Evolutionary conservation across 2,113 vertebrate species (phyloP), one percentile per base, ranked within the genome.

Genomic region (Rhinichthys klamathensis): DNA sequence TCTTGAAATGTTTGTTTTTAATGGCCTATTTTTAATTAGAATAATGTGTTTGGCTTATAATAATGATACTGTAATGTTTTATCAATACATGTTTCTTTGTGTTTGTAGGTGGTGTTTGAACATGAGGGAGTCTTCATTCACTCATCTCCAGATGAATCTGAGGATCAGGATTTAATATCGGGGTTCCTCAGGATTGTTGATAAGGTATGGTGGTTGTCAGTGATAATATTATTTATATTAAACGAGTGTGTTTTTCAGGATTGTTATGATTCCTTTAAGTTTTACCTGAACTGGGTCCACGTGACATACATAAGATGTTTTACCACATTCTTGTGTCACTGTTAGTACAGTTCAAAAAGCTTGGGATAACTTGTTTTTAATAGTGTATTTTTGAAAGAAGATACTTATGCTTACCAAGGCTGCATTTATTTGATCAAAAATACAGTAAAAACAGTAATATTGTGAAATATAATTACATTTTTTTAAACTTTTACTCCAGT

Each of bases 91-190:
- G 13, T 84, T 35, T 51, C 23, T 70, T 32, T 21, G 78, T 49
- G 54, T 86, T 75, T 84, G 8, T 27, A 99, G 98, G 91, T 99
- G 88, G n/a, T 97, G 49, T 98, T 96, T 92, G 97, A 99, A 90
- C 96, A 96, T 12, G 97, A 98, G 87, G 97, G 97, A 6, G 96
- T 99, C 73, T 99, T 97, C 91, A 96, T 98, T 91, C 98, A 98
- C 86, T 94, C 95, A 8, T 94, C 93, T 80, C 93, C 91, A 23
- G 95, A 96, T 79, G 97, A 96, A 79, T 94, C 93, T 12, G 94
- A 90, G 58, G 96, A 97, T 81, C 97, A 96, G 85, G 98, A 98
- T 89, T 93, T 98, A 77, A 92, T 97, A 85, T 94, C 96, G 46
- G 98, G 98, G 84, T 91, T 95, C 69, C 93, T 99, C 2, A 93